These are phyloP conservation scores for Trachelus stipa DNA, from an alignment of 2,888 invertebrate genomes.

Conservation along the genomic window DNA sequence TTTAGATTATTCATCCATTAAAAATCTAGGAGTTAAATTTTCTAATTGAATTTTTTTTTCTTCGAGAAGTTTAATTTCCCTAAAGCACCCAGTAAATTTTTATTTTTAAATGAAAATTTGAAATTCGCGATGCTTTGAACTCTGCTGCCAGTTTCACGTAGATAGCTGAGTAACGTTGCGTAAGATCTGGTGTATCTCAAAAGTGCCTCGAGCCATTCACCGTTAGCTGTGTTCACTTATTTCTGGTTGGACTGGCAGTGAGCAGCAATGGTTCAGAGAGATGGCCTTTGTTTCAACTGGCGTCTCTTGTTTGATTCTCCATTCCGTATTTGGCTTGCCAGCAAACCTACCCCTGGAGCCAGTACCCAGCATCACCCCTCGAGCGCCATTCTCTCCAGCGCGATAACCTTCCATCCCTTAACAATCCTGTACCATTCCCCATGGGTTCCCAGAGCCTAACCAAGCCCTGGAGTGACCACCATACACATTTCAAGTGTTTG, in stretches of 20 bases:
- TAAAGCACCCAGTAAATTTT: too few species aligned
- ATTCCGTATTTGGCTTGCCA: background rate
- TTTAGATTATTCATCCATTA: background rate
- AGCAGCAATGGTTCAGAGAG: background rate
- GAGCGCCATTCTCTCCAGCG: background rate
- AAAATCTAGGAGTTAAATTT: background rate
- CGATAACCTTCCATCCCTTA: background rate
- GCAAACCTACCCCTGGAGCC: background rate
- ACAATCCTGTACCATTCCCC: background rate
- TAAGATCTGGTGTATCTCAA: background rate
- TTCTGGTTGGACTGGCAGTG: background rate
- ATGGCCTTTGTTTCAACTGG: constrained; percentile 8
- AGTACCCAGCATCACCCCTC: background rate
- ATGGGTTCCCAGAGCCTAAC: background rate
- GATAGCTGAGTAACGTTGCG: background rate
- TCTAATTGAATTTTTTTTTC: background rate
- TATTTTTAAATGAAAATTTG: background rate
- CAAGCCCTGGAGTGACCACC: background rate
- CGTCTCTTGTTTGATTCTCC: constrained; percentile 10
- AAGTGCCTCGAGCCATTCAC: background rate
- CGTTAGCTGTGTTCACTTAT: background rate
- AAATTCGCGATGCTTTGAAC: background rate
- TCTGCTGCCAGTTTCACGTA: background rate
- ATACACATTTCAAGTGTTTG: background rate
- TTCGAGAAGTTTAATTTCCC: background rate